Conservation (phyloP, 2,113 vertebrate genomes). For the Chloebia gouldiae region DNA sequence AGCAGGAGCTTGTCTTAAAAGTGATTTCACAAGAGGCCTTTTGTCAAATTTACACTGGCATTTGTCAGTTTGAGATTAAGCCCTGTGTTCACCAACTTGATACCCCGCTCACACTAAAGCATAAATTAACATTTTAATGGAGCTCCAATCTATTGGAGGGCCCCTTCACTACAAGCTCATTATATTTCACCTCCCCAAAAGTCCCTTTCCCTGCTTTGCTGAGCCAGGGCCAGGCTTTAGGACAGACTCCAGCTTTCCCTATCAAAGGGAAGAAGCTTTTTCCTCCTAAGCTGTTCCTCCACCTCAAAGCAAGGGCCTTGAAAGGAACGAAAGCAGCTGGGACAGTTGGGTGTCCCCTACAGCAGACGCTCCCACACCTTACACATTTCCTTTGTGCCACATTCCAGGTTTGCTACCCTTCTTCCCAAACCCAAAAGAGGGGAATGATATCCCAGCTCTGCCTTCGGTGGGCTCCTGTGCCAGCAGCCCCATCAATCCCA, state of each 20-base stretch:
- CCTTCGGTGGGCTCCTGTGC: not conserved
- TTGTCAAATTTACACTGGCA: conserved; percentile 35
- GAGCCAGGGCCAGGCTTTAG: not conserved
- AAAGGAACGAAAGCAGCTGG: not conserved
- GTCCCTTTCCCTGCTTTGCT: not conserved
- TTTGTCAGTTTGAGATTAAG: conserved; percentile 44
- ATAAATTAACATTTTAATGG: conserved; percentile 65
- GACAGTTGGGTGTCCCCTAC: not conserved
- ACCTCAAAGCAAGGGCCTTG: not conserved
- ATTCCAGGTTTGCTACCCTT: not conserved
- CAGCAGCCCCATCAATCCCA: not conserved
- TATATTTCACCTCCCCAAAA: not conserved
- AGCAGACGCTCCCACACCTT: not conserved
- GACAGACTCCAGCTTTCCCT: not conserved
- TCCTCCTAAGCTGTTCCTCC: not conserved
- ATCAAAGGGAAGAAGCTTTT: not conserved
- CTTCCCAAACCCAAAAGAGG: not conserved
- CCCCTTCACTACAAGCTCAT: conserved; percentile 19
- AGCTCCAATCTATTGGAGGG: not conserved
- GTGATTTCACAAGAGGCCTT: conserved; percentile 56
- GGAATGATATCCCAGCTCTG: not conserved
- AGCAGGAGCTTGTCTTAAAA: conserved; percentile 40
- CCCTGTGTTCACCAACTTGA: conserved; percentile 8
- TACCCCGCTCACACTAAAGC: conserved; percentile 3
- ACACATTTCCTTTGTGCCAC: not conserved